Evolutionary conservation across 92 coral and sea anemone genomes (phyloP).

Genomic region (Phenganax subtilis): DNA sequence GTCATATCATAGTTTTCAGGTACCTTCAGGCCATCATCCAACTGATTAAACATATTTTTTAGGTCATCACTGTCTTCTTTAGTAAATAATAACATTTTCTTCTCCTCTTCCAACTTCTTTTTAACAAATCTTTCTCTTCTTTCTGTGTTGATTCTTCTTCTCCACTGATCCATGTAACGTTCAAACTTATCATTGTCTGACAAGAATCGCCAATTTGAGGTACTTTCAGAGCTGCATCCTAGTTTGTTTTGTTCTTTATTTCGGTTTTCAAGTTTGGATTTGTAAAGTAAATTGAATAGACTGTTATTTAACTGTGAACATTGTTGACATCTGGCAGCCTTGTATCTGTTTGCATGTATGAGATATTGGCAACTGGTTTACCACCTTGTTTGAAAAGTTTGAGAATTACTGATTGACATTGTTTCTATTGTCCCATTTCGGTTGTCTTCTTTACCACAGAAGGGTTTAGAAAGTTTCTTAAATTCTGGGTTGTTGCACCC

Average conservation of each 20-base stretch:
- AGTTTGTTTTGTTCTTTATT: neutral
- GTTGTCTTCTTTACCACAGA: neutral
- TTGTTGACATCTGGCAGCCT: slow-evolving; percentile 12
- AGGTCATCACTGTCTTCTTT: slow-evolving; percentile 15
- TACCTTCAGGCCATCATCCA: slow-evolving; percentile 1
- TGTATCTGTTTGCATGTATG: neutral
- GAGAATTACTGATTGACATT: slow-evolving; percentile 2
- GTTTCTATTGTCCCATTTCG: neutral
- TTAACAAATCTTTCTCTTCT: slow-evolving; percentile 23
- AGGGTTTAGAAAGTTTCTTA: neutral
- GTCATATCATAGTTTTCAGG: slow-evolving; percentile 7
- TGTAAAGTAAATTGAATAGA: neutral
- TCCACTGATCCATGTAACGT: neutral
- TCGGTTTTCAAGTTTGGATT: neutral
- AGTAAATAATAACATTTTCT: neutral
- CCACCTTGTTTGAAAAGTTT: neutral
- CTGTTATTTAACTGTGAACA: slow-evolving; percentile 8
- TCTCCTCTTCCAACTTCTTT: slow-evolving; percentile 24
- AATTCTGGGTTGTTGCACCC: slow-evolving; percentile 15
- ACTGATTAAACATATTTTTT: slow-evolving; percentile 8
- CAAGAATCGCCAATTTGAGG: slow-evolving; percentile 23
- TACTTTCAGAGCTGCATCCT: neutral
- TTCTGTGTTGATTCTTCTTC: slow-evolving; percentile 30
- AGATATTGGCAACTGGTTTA: slow-evolving; percentile 29
- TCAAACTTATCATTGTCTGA: neutral